Conservation (phyloP, 1,140 invertebrate genomes). For the Caenorhabditis inopinata region DNA sequence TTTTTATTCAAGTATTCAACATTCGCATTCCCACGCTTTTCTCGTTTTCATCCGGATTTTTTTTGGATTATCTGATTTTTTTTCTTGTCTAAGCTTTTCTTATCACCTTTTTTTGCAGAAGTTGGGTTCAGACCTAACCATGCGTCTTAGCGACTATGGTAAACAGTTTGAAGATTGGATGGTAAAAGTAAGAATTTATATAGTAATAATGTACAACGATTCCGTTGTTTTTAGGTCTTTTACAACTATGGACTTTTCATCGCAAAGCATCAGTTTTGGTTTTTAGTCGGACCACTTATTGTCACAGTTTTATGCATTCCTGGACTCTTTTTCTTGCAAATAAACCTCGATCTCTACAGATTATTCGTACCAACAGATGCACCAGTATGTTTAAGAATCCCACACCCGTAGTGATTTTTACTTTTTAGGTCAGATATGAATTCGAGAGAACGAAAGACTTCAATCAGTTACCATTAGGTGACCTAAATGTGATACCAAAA, state of each 20-base stretch:
- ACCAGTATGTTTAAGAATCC: conserved; percentile 50
- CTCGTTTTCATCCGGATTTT: not conserved
- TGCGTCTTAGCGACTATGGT: conserved; percentile 27
- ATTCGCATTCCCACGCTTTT: not conserved
- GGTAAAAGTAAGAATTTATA: not conserved
- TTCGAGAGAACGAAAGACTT: conserved; percentile 48
- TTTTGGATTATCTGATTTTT: not conserved
- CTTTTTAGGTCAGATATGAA: conserved; percentile 54
- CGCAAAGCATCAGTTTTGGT: conserved; percentile 29
- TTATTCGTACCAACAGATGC: conserved; percentile 64
- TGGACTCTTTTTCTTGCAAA: conserved; percentile 56
- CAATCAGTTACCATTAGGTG: conserved; percentile 41
- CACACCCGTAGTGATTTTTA: not conserved
- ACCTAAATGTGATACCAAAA: conserved; percentile 15
- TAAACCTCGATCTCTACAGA: conserved; percentile 65
- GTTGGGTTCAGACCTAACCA: conserved; percentile 27
- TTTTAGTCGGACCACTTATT: conserved; percentile 41
- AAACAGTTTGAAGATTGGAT: conserved; percentile 35
- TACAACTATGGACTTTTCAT: conserved; percentile 36
- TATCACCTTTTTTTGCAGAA: not conserved
- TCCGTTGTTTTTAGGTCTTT: conserved; percentile 25
- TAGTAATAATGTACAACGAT: no score
- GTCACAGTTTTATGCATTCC: conserved; percentile 56
- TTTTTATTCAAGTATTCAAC: not conserved
- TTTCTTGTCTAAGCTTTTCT: not conserved